Conservation (phyloP, 2,797 vertebrate genomes). For the Acanthiza pusilla region DNA sequence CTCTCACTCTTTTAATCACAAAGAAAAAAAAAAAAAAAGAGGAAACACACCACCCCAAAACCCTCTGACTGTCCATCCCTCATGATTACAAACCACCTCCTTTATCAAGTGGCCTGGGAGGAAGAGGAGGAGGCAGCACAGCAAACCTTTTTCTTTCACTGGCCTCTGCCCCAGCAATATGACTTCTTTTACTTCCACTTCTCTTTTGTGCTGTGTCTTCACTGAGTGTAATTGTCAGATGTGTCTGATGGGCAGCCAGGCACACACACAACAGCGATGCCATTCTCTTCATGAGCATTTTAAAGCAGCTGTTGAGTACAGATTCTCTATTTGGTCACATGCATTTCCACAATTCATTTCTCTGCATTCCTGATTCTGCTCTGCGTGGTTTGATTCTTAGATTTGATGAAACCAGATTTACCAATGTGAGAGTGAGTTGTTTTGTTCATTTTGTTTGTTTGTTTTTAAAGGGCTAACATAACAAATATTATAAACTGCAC, state of each 20-base stretch:
- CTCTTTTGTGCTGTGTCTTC: not conserved
- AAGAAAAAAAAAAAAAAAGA: not conserved
- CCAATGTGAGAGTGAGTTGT: not conserved
- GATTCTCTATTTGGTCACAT: not conserved
- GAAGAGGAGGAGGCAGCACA: slow-evolving; percentile 12
- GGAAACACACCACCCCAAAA: not conserved
- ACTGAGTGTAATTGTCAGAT: not conserved
- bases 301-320: not conserved
- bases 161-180: slow-evolving; percentile 9
- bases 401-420: not conserved
- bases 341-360: not conserved
- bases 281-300: not conserved
- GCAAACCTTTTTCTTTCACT: slow-evolving; percentile 18
- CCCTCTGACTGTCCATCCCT: slow-evolving; percentile 19
- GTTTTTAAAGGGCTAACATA: slow-evolving; percentile 13
- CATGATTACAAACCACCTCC: slow-evolving; percentile 44
- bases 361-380: not conserved
- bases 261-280: not conserved
- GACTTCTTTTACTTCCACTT: slow-evolving; percentile 3
- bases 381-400: not conserved
- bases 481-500: not conserved
- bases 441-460: not conserved
- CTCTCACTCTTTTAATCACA: slow-evolving; percentile 57
- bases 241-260: not conserved
- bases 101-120: slow-evolving; percentile 37